These are phyloP conservation scores for Momotus momota DNA, from an alignment of 2,797 vertebrate species.

Conservation along the genomic window DNA sequence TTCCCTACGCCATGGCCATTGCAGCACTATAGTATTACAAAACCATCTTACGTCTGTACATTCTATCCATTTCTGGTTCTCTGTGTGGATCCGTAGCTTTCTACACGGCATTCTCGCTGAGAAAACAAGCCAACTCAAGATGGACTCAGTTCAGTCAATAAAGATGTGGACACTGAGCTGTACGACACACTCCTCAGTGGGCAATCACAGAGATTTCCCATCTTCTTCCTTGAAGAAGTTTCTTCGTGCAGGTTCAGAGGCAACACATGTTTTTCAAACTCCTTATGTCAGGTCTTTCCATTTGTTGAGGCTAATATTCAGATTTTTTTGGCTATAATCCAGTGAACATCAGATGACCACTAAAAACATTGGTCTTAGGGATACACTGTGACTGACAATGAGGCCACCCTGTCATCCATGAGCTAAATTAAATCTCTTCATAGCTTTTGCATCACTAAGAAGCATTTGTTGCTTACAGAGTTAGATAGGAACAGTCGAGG, in stretches of 20 bases:
- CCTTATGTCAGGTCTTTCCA: background rate
- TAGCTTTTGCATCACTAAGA: background rate
- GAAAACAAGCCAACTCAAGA: background rate
- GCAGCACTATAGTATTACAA: background rate
- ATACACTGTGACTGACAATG: background rate
- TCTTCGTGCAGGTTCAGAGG: background rate
- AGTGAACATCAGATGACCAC: background rate
- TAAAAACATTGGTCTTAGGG: background rate
- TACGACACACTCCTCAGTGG: background rate
- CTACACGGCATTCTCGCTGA: background rate
- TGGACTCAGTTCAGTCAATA: background rate
- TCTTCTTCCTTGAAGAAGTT: background rate
- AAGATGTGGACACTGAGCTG: background rate
- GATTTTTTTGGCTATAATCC: background rate
- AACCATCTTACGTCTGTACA: background rate
- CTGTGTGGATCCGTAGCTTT: background rate
- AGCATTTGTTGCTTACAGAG: background rate
- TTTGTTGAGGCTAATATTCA: background rate
- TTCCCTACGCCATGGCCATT: background rate
- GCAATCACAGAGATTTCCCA: background rate
- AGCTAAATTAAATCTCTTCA: background rate
- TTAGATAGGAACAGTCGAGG: background rate
- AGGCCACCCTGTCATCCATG: background rate
- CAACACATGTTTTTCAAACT: background rate
- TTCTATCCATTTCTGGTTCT: background rate